Evolutionary conservation across 2,888 invertebrate species (phyloP).

Genomic region (Morpho achilles): DNA sequence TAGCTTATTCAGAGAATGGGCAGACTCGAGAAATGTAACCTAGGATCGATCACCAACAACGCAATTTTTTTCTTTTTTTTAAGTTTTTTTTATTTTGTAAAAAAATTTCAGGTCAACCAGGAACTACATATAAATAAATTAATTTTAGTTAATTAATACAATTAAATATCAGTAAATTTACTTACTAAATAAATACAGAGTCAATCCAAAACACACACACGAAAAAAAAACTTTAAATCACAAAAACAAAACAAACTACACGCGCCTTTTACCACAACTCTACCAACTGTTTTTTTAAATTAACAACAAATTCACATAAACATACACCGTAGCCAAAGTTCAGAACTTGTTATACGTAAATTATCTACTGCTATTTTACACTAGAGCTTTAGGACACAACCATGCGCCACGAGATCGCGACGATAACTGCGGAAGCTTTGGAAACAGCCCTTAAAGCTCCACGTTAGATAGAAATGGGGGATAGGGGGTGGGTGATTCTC

Average conservation of each 20-base stretch:
- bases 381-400: constrained; percentile 38
- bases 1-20: no score
- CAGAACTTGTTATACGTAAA: constrained; percentile 17
- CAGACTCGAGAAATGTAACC: no score
- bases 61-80: no score
- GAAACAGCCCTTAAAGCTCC: constrained; percentile 64
- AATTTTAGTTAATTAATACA: no score
- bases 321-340: constrained; percentile 13
- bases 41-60: no score
- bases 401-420: constrained; percentile 49
- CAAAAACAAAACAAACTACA: constrained; percentile 8
- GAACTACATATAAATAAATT: no score
- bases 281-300: constrained; percentile 7
- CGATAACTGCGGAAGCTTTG: constrained; percentile 57
- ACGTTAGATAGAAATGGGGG: constrained; percentile 46
- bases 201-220: constrained; percentile 12
- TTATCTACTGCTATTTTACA: constrained; percentile 13
- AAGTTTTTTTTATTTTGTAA: no score
- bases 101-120: no score
- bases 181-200: constrained; percentile 8
- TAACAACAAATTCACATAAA: constrained; percentile 1
- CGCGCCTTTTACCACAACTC: constrained; percentile 5
- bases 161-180: background rate
- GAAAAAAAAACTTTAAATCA: constrained; percentile 10
- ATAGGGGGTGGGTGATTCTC: constrained; percentile 37